These are phyloP conservation scores for Hyles euphorbiae DNA, from an alignment of 1,140 invertebrate species.

Conservation along the genomic window DNA sequence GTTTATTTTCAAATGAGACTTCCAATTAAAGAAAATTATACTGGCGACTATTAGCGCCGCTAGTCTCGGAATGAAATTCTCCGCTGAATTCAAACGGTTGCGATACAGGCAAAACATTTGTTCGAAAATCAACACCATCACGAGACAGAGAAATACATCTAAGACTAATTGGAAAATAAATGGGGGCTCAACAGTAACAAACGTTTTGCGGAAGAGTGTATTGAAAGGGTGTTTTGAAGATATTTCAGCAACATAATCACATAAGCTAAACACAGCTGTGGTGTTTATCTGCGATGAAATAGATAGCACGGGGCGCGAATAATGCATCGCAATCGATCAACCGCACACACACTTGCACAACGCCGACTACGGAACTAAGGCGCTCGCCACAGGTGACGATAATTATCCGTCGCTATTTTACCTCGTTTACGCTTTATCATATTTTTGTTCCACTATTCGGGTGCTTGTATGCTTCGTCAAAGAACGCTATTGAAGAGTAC, in stretches of 20 bases:
- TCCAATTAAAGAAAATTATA: too few species aligned
- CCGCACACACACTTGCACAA: not conserved
- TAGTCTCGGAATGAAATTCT: too few species aligned
- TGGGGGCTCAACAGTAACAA: too few species aligned
- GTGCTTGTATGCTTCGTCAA: not conserved
- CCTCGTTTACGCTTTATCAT: too few species aligned
- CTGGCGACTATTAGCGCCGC: too few species aligned
- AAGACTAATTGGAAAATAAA: too few species aligned
- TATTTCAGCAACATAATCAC: too few species aligned
- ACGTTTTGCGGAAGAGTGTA: too few species aligned
- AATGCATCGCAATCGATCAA: conserved; percentile 8
- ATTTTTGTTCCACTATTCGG: too few species aligned
- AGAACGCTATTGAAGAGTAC: not conserved
- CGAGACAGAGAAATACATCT: not conserved
- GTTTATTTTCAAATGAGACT: too few species aligned
- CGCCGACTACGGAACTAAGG: not conserved
- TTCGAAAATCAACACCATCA: not conserved
- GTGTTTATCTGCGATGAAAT: conserved; percentile 5
- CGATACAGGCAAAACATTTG: not conserved
- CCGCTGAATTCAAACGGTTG: not conserved
- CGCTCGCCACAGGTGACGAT: too few species aligned
- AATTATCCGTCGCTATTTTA: too few species aligned
- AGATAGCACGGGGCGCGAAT: not conserved
- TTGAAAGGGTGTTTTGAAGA: not conserved
- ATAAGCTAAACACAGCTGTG: not conserved